These are phyloP conservation scores for Epinephelus cyanopodus DNA, from an alignment of 2,113 vertebrate genomes.

Conservation along the genomic window DNA sequence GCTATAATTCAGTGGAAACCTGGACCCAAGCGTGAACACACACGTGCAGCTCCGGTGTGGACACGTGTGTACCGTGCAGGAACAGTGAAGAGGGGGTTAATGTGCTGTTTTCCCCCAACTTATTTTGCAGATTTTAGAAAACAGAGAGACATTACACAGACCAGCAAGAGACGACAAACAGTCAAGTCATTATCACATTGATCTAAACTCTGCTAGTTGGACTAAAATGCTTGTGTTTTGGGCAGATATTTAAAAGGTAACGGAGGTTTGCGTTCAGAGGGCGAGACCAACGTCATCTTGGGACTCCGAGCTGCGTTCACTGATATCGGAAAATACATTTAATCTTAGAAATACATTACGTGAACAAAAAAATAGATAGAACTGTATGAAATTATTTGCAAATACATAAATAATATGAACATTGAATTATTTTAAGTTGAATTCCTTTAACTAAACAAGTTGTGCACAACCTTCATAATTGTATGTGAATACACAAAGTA, in stretches of 20 bases:
- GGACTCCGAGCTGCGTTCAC: slow-evolving; percentile 29
- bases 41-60: slow-evolving; percentile 59
- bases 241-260: neutral
- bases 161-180: rapidly evolving
- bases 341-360: rapidly evolving
- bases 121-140: neutral
- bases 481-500: too few relatives aligned
- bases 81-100: neutral
- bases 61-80: slow-evolving; percentile 64
- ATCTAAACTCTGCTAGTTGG: rapidly evolving
- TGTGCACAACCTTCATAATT: neutral
- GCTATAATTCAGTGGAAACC: neutral
- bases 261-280: slow-evolving; percentile 31
- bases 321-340: neutral
- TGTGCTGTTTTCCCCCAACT: neutral
- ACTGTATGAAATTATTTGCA: neutral
- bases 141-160: neutral
- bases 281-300: slow-evolving; percentile 51
- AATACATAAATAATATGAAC: neutral
- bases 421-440: neutral
- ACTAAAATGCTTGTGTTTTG: neutral
- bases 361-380: neutral
- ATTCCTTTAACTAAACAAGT: neutral
- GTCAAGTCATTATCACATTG: rapidly evolving
- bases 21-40: slow-evolving; percentile 6